Evolutionary conservation across 2,797 vertebrate genomes (phyloP).

Genomic region (Hybognathus amarus): DNA sequence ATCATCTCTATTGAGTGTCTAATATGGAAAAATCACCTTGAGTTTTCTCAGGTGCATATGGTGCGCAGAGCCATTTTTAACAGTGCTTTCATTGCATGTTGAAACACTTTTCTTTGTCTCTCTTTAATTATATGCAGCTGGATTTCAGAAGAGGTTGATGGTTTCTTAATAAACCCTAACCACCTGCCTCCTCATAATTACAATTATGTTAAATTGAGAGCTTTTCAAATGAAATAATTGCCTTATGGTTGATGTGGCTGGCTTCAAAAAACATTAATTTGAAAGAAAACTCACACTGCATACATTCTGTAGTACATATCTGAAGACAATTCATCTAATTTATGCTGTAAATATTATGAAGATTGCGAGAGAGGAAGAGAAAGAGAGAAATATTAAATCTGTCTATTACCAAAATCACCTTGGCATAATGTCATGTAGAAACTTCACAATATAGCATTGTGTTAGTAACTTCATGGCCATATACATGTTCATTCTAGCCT

Average conservation of each 20-base stretch:
- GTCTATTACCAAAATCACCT: neutral
- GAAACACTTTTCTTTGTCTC: neutral
- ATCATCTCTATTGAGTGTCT: neutral
- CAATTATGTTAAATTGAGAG: neutral
- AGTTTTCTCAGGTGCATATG: neutral
- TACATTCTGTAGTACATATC: neutral
- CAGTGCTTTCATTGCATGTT: neutral
- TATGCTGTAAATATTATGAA: neutral
- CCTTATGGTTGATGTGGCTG: neutral
- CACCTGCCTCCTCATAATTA: slow-evolving; percentile 13
- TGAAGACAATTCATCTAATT: neutral
- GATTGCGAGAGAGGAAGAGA: neutral
- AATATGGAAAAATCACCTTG: neutral
- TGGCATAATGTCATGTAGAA: neutral
- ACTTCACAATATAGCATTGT: neutral
- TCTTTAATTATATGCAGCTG: slow-evolving; percentile 1
- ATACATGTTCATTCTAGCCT: neutral
- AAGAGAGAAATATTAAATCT: neutral
- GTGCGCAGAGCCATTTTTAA: neutral
- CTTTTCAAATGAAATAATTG: neutral
- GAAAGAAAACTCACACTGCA: neutral
- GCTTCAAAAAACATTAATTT: neutral
- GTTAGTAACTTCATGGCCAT: neutral
- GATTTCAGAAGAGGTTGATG: neutral
- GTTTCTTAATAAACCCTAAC: neutral